A percentile compares a stretch with the other conserved stretches of the same genome.
phyloP scores from a whole-genome alignment of 2,113 vertebrate species.

The Salvelinus alpinus region DNA sequence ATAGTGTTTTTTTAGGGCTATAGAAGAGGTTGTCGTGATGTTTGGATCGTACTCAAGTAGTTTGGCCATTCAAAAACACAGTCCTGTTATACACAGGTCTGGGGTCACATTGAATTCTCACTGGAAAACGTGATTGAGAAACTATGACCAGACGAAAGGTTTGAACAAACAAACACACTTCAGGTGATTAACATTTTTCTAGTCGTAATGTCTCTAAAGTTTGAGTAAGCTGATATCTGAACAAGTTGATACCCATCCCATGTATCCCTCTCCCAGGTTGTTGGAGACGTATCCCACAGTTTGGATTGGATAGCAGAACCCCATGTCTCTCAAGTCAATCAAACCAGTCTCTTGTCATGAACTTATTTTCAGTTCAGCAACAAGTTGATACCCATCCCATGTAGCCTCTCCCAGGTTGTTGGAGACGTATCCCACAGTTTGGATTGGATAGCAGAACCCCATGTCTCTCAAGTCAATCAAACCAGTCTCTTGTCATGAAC shows the following conservation, averaged over 20 bases:
- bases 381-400: background rate
- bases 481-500: no score
- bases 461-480: no score
- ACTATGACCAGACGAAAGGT: background rate
- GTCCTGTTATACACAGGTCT: background rate
- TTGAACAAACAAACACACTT: background rate
- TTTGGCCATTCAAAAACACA: background rate
- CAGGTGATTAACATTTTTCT: background rate
- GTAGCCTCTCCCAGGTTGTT: background rate
- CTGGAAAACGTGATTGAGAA: background rate
- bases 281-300: no score
- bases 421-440: no score
- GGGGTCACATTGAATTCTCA: background rate
- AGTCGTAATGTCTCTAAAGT: background rate
- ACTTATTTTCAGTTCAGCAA: no score
- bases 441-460: no score
- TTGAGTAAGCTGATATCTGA: background rate
- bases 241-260: background rate
- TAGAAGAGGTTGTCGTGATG: background rate
- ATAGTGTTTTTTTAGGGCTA: background rate
- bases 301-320: no score
- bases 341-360: no score
- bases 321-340: no score
- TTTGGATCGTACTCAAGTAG: background rate
- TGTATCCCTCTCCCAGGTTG: background rate